Evolutionary conservation across 2,113 vertebrate species (phyloP).

Genomic region (Cisticola juncidis): DNA sequence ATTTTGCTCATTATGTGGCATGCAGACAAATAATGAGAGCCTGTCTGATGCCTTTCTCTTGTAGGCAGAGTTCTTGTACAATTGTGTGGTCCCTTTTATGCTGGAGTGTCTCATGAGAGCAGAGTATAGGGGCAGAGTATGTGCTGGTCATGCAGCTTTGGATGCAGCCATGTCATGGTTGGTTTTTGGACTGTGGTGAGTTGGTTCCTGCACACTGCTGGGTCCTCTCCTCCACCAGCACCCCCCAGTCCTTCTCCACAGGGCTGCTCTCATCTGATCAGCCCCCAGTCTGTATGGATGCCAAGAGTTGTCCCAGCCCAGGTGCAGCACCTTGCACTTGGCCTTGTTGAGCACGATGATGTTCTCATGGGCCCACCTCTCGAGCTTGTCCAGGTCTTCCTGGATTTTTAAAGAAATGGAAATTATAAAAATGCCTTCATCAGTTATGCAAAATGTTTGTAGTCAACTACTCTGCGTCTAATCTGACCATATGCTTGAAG

Average conservation of each 20-base stretch:
- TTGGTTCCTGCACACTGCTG: not conserved
- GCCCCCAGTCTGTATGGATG: not conserved
- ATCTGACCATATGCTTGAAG: not conserved
- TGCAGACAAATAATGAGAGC: not conserved
- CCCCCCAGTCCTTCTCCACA: not conserved
- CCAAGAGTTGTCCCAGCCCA: accelerated
- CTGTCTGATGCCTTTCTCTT: not conserved
- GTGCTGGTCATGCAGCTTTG: not conserved
- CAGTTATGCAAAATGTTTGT: not conserved
- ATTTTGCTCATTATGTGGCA: not conserved
- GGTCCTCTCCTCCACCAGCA: not conserved
- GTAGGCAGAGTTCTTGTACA: not conserved
- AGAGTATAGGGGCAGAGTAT: not conserved
- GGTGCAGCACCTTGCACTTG: not conserved
- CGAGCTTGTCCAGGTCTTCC: not conserved
- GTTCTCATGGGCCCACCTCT: not conserved
- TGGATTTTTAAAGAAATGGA: not conserved
- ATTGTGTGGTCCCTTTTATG: not conserved
- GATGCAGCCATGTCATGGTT: not conserved
- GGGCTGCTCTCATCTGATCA: not conserved
- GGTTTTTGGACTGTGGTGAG: not conserved
- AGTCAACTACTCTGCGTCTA: not conserved
- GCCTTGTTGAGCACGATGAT: not conserved
- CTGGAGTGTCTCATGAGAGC: not conserved
- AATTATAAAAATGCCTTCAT: not conserved